Evolutionary conservation across 92 coral and sea anemone genomes (phyloP), one percentile per base, ranked within the genome.

Genomic region (Meandrina meandrites): DNA sequence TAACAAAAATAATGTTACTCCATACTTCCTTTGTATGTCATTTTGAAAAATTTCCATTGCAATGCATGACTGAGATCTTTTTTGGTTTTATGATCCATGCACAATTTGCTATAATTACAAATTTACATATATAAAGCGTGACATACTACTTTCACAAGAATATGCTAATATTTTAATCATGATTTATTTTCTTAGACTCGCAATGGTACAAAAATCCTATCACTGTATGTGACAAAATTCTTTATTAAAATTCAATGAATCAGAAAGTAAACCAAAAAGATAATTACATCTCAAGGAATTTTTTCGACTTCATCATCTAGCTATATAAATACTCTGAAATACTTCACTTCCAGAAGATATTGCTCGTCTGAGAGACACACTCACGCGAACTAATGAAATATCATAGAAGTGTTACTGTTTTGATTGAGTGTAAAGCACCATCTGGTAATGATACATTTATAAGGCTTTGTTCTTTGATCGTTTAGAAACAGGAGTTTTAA

Each of bases 371-470:
- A 10, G 18, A 69, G 16, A 67, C 28, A 68, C 28, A 66, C 48
- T 83, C 79, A 51, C 86, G 86, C 79, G 42, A 72, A 54, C 51
- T 11, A 9, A 62, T 4, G 28, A 40, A 53, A 72, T 73, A 17
- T 68, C 15, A 1, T 2, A 66, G 16, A 34, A 27, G 15, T 0
- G 18, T 28, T 27, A 50, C 21, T 71, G 51, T 50, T 82, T 68
- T 12, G 50, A 47, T 28, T 11, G 0, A 47, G 31, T 42, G 27
- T 5, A n/a, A 27, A 40, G 15, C 6, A 56, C 47, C 28, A 21
- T 35, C 51, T 64, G 57, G 27, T 37, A 24, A 81, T 30, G 78
- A 37, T 14, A 32, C 53, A 24, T 40, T 22, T 24, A 36, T 14
- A 2, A n/a, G 31, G n/a, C 37, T 64, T 64, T 81, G 47, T 28